A percentile compares a stretch with the other conserved stretches of the same genome.
phyloP scores from a whole-genome alignment of 2,888 invertebrate genomes.

The Bellardia pandia region DNA sequence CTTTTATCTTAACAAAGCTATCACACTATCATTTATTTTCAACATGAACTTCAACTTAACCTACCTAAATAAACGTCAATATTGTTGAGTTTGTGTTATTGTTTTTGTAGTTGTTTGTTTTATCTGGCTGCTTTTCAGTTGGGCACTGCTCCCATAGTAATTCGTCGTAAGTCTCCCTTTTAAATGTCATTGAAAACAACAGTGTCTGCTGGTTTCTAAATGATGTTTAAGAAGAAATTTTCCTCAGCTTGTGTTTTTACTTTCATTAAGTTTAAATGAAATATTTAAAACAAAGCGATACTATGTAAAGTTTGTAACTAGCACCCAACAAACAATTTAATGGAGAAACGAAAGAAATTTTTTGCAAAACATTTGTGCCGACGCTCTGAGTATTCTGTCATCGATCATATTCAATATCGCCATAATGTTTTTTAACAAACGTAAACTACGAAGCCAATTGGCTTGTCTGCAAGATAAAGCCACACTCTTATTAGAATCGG shows the following conservation, averaged over 20 bases:
- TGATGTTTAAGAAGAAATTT: slow-evolving; percentile 35
- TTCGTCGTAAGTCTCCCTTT: slow-evolving; percentile 37
- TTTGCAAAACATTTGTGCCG: too few species aligned
- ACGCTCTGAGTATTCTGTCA: too few species aligned
- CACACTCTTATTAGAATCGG: too few species aligned
- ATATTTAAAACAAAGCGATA: slow-evolving; percentile 8
- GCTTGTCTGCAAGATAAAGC: too few species aligned
- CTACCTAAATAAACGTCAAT: slow-evolving; percentile 53
- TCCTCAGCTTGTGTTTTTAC: slow-evolving; percentile 42
- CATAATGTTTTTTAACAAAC: too few species aligned
- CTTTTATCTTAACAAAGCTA: slow-evolving; percentile 20
- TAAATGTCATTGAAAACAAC: slow-evolving; percentile 16
- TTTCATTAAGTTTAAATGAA: slow-evolving; percentile 39
- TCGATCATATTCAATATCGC: too few species aligned
- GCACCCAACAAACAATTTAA: slow-evolving; percentile 31
- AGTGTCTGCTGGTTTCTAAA: slow-evolving; percentile 9
- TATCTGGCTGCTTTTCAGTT: background rate
- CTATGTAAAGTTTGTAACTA: background rate
- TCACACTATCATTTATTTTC: slow-evolving; percentile 33
- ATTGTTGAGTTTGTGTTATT: slow-evolving; percentile 24
- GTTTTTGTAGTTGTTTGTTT: background rate
- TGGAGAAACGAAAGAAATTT: background rate
- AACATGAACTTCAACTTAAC: slow-evolving; percentile 71
- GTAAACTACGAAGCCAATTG: too few species aligned
- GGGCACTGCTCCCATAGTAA: slow-evolving; percentile 19